Percentiles rank a stretch among this genome's conserved stretches.
Evolutionary conservation across 2,113 vertebrate species (phyloP).

Genomic region (Melanerpes formicivorus): DNA sequence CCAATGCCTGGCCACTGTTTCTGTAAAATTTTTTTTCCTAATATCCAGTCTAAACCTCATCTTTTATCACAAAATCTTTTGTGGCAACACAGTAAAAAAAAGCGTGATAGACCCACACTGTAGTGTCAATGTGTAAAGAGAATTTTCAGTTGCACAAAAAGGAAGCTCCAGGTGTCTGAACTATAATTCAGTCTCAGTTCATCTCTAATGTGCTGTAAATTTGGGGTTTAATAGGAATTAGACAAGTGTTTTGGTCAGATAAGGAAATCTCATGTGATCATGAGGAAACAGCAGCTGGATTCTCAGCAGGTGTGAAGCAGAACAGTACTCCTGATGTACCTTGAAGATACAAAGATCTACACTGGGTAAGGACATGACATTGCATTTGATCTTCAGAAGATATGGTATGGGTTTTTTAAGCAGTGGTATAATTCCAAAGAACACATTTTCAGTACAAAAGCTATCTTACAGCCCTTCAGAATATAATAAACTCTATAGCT

Average conservation of each 20-base stretch:
- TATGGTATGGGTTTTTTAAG: not conserved
- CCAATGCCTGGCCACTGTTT: too few species aligned
- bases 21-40: too few species aligned
- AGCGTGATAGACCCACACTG: rapidly evolving
- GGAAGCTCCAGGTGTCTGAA: not conserved
- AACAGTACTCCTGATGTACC: not conserved
- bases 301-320: not conserved
- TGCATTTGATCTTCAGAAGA: not conserved
- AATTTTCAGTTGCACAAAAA: not conserved
- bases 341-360: not conserved
- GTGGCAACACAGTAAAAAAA: not conserved
- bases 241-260: slow-evolving; percentile 26
- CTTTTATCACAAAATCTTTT: not conserved
- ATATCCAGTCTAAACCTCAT: not conserved
- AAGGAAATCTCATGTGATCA: slow-evolving; percentile 23
- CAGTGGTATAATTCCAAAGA: not conserved
- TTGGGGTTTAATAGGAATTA: not conserved
- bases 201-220: not conserved
- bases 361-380: not conserved
- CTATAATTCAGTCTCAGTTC: not conserved
- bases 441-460: not conserved
- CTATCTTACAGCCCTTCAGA: not conserved
- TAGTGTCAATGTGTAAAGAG: not conserved
- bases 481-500: not conserved
- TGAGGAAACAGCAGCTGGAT: not conserved